Conservation (phyloP, 2,888 invertebrate species). For the Octonoba sinensis region DNA sequence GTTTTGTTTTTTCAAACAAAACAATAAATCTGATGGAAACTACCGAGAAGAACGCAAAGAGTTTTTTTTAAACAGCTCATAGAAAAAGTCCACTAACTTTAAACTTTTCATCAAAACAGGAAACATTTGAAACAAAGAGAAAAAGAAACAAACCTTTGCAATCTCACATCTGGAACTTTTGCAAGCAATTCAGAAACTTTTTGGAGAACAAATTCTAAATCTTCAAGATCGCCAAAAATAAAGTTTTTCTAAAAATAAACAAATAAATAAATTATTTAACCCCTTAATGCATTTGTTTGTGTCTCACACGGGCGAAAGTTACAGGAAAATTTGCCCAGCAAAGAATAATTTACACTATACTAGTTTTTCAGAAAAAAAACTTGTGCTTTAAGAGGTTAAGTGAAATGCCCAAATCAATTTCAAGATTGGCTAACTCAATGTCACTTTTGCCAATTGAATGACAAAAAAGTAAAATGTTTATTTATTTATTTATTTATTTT, state of each 20-base stretch:
- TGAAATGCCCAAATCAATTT: background rate
- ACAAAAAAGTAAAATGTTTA: no score
- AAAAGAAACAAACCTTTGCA: slow-evolving; percentile 31
- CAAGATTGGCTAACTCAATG: no score
- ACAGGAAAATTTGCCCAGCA: background rate
- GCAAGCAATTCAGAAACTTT: slow-evolving; percentile 90
- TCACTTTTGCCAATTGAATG: no score
- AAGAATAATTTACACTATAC: background rate
- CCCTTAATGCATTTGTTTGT: no score
- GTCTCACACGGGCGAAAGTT: no score
- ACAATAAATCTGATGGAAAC: no score
- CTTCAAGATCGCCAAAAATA: slow-evolving; percentile 88
- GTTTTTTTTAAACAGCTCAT: background rate
- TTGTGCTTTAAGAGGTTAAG: no score
- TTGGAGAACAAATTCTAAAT: slow-evolving; percentile 87
- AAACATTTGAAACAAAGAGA: background rate
- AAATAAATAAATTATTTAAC: background rate
- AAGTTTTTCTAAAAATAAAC: slow-evolving; percentile 76
- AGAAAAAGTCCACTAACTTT: background rate
- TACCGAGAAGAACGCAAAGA: no score
- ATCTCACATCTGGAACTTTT: slow-evolving; percentile 72
- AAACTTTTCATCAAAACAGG: background rate
- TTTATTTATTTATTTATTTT: no score
- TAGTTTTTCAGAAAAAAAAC: no score
- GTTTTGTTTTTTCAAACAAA: no score